Conservation (phyloP, 2,113 vertebrate genomes). For the Bagarius yarrelli region DNA sequence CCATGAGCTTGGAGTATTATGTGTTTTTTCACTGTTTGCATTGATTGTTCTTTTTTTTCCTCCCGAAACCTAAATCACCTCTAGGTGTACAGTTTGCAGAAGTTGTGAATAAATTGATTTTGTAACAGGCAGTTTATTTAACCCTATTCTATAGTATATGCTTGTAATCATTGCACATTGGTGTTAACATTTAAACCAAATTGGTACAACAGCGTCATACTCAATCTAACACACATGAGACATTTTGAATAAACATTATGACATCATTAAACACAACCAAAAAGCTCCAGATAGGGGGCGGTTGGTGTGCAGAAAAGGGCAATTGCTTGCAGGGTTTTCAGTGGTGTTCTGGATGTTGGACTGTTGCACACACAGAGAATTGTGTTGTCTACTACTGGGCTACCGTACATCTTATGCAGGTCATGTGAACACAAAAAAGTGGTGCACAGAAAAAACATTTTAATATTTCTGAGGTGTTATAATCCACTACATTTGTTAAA, state of each 20-base stretch:
- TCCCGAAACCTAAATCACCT: not conserved
- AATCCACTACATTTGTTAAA: not conserved
- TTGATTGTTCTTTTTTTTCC: not conserved
- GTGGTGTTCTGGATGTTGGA: no score
- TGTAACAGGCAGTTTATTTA: not conserved
- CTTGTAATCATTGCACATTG: not conserved
- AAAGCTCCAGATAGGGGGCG: no score
- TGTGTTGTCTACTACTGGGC: no score
- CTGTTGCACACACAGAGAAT: no score
- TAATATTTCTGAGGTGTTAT: not conserved
- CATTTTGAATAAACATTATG: not conserved
- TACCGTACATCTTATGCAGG: not conserved
- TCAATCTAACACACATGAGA: not conserved
- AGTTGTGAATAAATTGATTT: not conserved
- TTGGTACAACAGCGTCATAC: not conserved
- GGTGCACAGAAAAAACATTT: not conserved
- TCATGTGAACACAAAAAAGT: constrained; percentile 3
- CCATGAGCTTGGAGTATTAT: not conserved
- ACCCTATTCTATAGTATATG: not conserved
- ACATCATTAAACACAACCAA: not conserved
- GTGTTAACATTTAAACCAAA: not conserved
- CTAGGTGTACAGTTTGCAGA: no score
- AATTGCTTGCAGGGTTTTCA: no score
- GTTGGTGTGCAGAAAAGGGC: no score
- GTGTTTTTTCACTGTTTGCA: not conserved